Percentiles rank a stretch among this genome's conserved stretches.
phyloP scores from a whole-genome alignment of 2,797 vertebrate species.

The Phalanger gymnotis region DNA sequence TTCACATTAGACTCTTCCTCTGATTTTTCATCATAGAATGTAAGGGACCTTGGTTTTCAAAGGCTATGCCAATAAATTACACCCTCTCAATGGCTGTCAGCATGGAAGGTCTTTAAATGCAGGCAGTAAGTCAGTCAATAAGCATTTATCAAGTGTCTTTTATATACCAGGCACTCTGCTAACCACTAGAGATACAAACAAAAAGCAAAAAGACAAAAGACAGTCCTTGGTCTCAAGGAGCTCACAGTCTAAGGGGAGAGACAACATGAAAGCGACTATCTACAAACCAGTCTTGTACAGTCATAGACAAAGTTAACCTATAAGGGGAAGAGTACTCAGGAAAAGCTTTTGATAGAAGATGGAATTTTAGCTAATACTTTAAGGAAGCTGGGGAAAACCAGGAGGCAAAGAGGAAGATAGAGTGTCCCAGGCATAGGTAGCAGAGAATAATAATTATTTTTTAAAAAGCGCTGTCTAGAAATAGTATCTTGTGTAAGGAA shows the following conservation, averaged over 20 bases:
- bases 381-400: neutral
- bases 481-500: too few relatives aligned
- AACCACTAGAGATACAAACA: neutral
- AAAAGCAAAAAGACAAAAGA: neutral
- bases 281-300: neutral
- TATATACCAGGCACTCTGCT: neutral
- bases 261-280: neutral
- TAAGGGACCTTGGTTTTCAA: neutral
- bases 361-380: neutral
- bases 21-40: neutral
- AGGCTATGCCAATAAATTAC: neutral
- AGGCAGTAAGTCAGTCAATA: neutral
- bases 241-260: neutral
- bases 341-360: neutral
- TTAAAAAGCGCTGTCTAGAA: neutral
- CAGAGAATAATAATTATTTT: too few relatives aligned
- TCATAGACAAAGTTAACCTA: neutral
- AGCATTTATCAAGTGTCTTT: neutral
- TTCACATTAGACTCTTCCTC: neutral
- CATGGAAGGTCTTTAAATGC: neutral
- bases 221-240: neutral
- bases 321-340: neutral
- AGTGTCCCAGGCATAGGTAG: neutral
- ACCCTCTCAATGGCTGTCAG: neutral
- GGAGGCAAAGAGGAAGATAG: neutral